phyloP scores from a whole-genome alignment of 2,113 vertebrate genomes.

The Ceuthmochares aereus region DNA sequence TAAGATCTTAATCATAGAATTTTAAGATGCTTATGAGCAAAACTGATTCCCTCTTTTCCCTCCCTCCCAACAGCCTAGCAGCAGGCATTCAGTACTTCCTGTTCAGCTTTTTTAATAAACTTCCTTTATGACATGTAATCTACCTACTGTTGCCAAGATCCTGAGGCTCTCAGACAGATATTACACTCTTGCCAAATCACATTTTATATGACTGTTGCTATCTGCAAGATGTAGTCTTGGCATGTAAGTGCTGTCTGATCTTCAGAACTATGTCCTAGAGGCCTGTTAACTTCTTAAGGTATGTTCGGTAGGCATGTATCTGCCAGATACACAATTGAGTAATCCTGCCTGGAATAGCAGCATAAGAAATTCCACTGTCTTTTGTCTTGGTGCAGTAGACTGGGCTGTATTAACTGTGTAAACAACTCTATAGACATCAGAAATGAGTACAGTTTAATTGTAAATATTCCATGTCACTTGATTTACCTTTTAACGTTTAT shows the following conservation, averaged over 20 bases:
- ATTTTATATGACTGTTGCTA: neutral
- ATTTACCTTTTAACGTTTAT: neutral
- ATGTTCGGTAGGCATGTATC: neutral
- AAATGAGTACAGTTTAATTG: neutral
- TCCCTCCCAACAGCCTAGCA: neutral
- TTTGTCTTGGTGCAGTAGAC: neutral
- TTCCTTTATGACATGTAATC: neutral
- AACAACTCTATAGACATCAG: neutral
- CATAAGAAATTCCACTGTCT: neutral
- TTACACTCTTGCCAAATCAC: neutral
- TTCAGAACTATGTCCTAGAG: conserved; percentile 28
- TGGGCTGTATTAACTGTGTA: neutral
- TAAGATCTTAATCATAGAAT: neutral
- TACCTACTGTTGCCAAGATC: neutral
- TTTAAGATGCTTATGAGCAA: neutral
- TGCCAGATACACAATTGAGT: neutral
- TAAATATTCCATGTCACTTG: neutral
- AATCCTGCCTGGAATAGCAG: neutral
- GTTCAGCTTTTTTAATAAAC: neutral
- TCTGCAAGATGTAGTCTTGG: neutral
- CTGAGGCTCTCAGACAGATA: neutral
- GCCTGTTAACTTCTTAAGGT: neutral
- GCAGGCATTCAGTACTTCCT: neutral
- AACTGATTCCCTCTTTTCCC: neutral
- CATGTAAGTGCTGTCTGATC: neutral